Conservation (phyloP, 2,113 vertebrate genomes). For the Chloroceryle aenea region DNA sequence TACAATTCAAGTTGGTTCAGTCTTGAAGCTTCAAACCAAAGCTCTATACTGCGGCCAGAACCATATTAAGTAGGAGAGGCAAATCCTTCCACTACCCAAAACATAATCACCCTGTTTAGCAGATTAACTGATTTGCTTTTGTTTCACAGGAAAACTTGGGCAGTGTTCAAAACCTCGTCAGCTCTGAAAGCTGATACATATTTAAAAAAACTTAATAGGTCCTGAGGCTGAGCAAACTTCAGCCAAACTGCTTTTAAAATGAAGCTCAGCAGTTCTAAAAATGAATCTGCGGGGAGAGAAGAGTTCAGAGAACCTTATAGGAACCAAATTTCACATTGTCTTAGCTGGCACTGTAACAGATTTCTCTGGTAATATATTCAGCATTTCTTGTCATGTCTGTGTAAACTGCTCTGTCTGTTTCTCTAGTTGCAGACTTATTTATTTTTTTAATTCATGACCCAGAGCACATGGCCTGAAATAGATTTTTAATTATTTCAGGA, state of each 20-base stretch:
- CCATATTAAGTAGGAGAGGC: neutral
- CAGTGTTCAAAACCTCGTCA: slow-evolving; percentile 12
- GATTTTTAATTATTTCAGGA: slow-evolving; percentile 53
- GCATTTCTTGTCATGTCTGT: slow-evolving; percentile 42
- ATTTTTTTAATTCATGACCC: slow-evolving; percentile 48
- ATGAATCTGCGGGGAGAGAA: slow-evolving; percentile 48
- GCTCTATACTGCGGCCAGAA: neutral
- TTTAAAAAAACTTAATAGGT: slow-evolving; percentile 36
- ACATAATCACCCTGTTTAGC: neutral
- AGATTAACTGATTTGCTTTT: slow-evolving; percentile 12
- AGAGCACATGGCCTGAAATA: slow-evolving; percentile 38
- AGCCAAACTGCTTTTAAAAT: slow-evolving; percentile 10
- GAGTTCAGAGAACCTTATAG: slow-evolving; percentile 54
- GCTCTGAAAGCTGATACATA: slow-evolving; percentile 27
- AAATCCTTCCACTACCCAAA: neutral
- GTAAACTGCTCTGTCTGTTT: slow-evolving; percentile 41
- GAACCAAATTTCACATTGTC: slow-evolving; percentile 69
- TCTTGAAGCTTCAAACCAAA: neutral
- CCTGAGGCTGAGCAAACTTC: slow-evolving; percentile 37
- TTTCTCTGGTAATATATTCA: slow-evolving; percentile 58
- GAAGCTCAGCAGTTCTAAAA: slow-evolving; percentile 56
- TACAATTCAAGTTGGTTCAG: neutral
- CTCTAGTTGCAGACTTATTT: slow-evolving; percentile 1
- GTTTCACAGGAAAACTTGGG: neutral
- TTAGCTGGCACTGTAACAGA: slow-evolving; percentile 61